These are phyloP conservation scores for Halcyon badia DNA, from an alignment of 2,797 vertebrate genomes.

Conservation along the genomic window DNA sequence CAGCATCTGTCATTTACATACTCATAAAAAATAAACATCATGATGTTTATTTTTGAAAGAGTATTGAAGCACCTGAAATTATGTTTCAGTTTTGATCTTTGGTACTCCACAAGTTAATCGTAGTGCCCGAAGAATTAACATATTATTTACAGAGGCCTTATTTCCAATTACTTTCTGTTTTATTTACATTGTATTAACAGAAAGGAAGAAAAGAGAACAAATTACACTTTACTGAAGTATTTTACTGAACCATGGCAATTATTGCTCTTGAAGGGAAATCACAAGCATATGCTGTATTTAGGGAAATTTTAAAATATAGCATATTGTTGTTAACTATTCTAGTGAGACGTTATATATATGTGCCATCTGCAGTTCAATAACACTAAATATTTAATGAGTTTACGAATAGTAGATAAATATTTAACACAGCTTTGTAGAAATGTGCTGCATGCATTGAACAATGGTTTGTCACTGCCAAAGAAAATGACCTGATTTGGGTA, in stretches of 20 bases:
- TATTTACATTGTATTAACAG: conserved; percentile 31
- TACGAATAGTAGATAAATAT: conserved; percentile 25
- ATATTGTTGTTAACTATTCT: background rate
- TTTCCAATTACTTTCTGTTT: conserved; percentile 29
- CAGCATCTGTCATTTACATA: background rate
- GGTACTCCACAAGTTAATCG: background rate
- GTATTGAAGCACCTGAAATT: background rate
- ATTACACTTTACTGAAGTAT: background rate
- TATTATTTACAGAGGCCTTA: background rate
- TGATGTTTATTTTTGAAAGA: background rate
- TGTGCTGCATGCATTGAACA: background rate
- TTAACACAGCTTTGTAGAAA: conserved; percentile 25
- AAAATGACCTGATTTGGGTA: background rate
- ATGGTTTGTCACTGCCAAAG: background rate
- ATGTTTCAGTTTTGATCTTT: conserved; percentile 29
- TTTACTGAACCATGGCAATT: conserved; percentile 20
- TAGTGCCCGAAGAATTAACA: conserved; percentile 17
- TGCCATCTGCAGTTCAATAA: conserved; percentile 29
- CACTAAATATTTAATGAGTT: conserved; percentile 48
- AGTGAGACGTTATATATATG: background rate
- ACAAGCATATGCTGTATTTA: background rate
- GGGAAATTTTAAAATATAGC: conserved; percentile 10
- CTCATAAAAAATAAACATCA: background rate
- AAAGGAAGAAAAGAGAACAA: conserved; percentile 4
- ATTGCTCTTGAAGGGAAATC: conserved; percentile 11